Base-by-base conservation (phyloP, 1,140 invertebrate genomes). In the Frieseomelitta varia region DNA sequence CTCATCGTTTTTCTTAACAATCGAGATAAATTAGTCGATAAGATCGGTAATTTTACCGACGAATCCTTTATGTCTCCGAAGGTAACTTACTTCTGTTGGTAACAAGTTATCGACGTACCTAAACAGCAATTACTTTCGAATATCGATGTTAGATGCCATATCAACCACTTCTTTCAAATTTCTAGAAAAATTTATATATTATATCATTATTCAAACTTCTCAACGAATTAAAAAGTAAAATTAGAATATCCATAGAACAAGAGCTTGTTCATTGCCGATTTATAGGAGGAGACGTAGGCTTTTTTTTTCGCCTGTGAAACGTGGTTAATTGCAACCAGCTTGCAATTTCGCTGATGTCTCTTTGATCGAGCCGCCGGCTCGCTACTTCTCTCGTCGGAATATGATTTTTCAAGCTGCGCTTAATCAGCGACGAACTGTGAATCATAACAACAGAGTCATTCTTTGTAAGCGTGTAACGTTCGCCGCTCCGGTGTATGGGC, bases 251-350 rank as follows among this genome's bases (percentile, higher is more conserved):
- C 11, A 34, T 63, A 61, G n/a, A 47, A 21, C 47, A 34, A 27
- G 15, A 51, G 3, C 30, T 53, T 14, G 61, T 76, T 47, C 17
- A 15, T 47, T 63, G 14, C 17, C 17, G 39, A 61, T 76, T 63
- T 58, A 39, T n/a, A 21, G 17, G 47, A n/a, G 34, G n/a, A 15
- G 24, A 6, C 12, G 10, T 17, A 24, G 30, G 1, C 21, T 61
- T 77, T 63, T 63, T n/a, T n/a, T 77, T 77, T n/a, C 30, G 1
- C 24, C 21, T 14, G n/a, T 12, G 39, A n/a, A n/a, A 47, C 39
- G 39, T 6, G 21, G 30, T 80, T 80, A 80, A 80, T 80, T 80
- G 55, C 79, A 80, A 72, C 24, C 79, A 80, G 53, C 53, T 72
- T 80, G 79, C 61, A n/a, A 80, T 80, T 72, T 58, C 79, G 27